Percentiles rank a stretch among this genome's conserved stretches.
phyloP scores from a whole-genome alignment of 2,113 vertebrate species.

The Ariopsis seemanni region DNA sequence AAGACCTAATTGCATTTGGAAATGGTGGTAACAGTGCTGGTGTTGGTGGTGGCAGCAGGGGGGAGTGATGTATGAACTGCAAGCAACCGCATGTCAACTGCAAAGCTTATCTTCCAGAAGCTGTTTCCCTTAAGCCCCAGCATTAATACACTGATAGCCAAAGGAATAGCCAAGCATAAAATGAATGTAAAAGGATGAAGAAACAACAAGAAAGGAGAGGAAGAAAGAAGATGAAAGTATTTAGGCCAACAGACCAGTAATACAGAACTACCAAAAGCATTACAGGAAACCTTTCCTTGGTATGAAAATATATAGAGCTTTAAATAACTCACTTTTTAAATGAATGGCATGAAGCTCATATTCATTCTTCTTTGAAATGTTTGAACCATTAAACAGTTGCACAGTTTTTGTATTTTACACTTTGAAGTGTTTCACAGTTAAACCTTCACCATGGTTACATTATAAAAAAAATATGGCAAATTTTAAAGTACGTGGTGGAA shows the following conservation, averaged over 20 bases:
- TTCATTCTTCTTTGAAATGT: not conserved
- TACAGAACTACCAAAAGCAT: constrained; percentile 73
- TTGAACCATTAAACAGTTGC: not conserved
- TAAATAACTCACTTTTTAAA: constrained; percentile 24
- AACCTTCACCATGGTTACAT: not conserved
- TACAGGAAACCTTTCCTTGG: constrained; percentile 59
- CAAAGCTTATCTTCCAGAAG: constrained; percentile 75
- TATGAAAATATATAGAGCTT: not conserved
- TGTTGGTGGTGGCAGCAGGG: constrained; percentile 33
- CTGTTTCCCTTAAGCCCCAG: constrained; percentile 79
- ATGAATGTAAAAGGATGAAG: constrained; percentile 82
- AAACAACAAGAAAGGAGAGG: constrained; percentile 78
- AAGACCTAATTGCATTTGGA: constrained; percentile 12
- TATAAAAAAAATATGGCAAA: not conserved
- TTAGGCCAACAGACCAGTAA: constrained; percentile 77
- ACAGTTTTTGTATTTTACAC: no score
- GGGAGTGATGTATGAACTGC: constrained; percentile 68
- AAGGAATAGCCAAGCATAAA: constrained; percentile 83
- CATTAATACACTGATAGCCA: constrained; percentile 81
- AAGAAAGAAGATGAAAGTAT: constrained; percentile 74
- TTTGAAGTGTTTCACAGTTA: not conserved
- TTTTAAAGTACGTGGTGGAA: not conserved
- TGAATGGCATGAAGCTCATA: not conserved
- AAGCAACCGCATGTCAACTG: constrained; percentile 72
- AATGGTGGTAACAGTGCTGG: constrained; percentile 41